Evolutionary conservation across 2,888 invertebrate genomes (phyloP).

Genomic region (Lasioglossum malachurum): DNA sequence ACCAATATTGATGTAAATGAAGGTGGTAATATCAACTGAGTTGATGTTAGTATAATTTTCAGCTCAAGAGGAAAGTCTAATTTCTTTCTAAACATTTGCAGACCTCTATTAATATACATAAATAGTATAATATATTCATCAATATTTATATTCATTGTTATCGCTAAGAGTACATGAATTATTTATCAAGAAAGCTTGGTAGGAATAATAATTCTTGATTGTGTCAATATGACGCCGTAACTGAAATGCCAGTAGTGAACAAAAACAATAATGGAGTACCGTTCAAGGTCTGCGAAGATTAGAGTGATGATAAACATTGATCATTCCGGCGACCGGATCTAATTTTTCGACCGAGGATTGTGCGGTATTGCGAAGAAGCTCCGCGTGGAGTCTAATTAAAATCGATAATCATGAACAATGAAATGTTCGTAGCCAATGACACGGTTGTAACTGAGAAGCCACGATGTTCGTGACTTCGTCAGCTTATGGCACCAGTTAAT

Average conservation of each 20-base stretch:
- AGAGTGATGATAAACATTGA: neutral
- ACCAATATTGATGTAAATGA: neutral
- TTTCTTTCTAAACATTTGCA: neutral
- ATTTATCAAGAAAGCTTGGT: neutral
- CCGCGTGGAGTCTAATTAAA: neutral
- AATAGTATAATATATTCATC: neutral
- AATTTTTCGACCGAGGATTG: neutral
- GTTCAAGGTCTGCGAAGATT: neutral
- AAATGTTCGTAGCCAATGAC: slow-evolving; percentile 45
- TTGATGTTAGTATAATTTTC: neutral
- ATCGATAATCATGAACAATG: slow-evolving; percentile 37
- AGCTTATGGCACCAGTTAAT: slow-evolving; percentile 47
- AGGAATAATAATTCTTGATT: no score
- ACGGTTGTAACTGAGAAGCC: slow-evolving; percentile 51
- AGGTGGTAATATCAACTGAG: neutral
- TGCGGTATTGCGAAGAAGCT: neutral
- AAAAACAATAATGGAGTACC: neutral
- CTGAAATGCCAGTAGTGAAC: neutral
- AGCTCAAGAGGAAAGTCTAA: neutral
- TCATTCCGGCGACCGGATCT: neutral
- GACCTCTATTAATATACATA: neutral
- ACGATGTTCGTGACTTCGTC: slow-evolving; percentile 59
- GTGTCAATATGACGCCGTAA: neutral
- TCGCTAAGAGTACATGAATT: neutral
- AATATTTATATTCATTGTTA: neutral